Percentiles rank a stretch among this genome's conserved stretches.
Conservation (phyloP, 2,113 vertebrate genomes). For the Heteronetta atricapilla region DNA sequence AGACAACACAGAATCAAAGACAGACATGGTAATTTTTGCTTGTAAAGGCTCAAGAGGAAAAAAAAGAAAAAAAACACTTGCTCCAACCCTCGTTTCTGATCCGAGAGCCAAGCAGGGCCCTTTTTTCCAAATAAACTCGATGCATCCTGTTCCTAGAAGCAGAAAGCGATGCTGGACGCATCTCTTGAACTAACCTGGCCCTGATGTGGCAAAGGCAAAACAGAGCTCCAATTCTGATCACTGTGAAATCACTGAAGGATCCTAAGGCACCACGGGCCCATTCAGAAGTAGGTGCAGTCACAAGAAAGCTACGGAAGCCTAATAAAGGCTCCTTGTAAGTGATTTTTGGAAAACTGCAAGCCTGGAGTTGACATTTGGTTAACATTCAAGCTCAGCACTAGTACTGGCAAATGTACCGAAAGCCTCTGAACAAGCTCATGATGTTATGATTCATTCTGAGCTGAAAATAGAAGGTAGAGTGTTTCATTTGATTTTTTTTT, state of each 20-base stretch:
- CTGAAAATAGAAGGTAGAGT: conserved; percentile 41
- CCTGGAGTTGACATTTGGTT: conserved; percentile 21
- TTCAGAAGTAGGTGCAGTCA: not conserved
- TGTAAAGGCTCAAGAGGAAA: not conserved
- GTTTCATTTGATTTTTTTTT: not conserved
- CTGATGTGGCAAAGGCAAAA: not conserved
- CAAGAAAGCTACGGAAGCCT: not conserved
- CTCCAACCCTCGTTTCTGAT: not conserved
- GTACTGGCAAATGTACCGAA: not conserved
- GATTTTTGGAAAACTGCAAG: not conserved
- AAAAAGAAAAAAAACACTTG: not conserved
- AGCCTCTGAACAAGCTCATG: conserved; percentile 18
- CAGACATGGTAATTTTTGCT: not conserved
- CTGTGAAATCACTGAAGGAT: not conserved
- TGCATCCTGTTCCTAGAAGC: conserved; percentile 22
- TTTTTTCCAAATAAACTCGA: not conserved
- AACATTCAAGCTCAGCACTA: conserved; percentile 28
- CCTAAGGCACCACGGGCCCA: not conserved
- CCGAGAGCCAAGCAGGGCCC: not conserved
- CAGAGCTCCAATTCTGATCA: not conserved
- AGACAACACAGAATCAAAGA: conserved; percentile 13
- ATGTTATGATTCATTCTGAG: conserved; percentile 3
- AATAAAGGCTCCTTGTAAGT: not conserved
- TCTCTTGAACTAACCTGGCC: not conserved
- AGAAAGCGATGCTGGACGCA: not conserved